Percentiles rank a stretch among this genome's conserved stretches.
phyloP scores from a whole-genome alignment of 2,797 vertebrate species.

The Iguana delicatissima region DNA sequence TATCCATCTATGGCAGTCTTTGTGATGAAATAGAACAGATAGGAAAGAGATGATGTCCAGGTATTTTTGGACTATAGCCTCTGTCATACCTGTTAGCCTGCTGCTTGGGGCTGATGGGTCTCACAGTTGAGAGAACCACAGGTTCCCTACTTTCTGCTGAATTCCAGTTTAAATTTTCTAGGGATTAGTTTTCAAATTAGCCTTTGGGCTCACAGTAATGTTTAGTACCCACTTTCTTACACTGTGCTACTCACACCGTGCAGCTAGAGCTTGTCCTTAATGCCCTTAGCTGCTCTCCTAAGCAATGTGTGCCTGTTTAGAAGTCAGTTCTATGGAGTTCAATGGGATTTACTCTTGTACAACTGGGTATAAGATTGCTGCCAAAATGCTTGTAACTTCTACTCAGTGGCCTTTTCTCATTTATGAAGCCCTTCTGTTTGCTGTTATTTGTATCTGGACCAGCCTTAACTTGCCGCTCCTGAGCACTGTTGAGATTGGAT shows the following conservation, averaged over 20 bases:
- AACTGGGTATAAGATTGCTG: not conserved
- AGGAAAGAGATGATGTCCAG: not conserved
- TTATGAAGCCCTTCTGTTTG: not conserved
- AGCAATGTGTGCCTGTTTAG: not conserved
- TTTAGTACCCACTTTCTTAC: too few relatives aligned
- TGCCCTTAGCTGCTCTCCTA: not conserved
- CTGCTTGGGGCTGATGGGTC: not conserved
- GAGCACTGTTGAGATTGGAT: not conserved
- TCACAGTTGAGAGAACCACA: too few relatives aligned
- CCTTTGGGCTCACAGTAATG: too few relatives aligned
- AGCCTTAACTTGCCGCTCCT: not conserved
- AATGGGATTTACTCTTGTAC: too few relatives aligned
- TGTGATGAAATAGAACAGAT: not conserved
- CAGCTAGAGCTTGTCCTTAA: not conserved
- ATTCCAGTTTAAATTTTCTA: not conserved
- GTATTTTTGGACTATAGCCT: not conserved
- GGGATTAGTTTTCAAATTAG: too few relatives aligned
- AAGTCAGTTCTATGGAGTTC: not conserved
- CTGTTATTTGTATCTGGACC: not conserved
- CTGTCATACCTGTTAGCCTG: not conserved
- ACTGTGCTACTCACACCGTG: too few relatives aligned
- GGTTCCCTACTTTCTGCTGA: not conserved
- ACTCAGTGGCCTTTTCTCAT: too few relatives aligned
- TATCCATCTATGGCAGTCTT: not conserved
- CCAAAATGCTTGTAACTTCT: not conserved